Evolutionary conservation across 2,888 invertebrate species (phyloP), one percentile per base, ranked within the genome.

Genomic region (Melanophora roralis): DNA sequence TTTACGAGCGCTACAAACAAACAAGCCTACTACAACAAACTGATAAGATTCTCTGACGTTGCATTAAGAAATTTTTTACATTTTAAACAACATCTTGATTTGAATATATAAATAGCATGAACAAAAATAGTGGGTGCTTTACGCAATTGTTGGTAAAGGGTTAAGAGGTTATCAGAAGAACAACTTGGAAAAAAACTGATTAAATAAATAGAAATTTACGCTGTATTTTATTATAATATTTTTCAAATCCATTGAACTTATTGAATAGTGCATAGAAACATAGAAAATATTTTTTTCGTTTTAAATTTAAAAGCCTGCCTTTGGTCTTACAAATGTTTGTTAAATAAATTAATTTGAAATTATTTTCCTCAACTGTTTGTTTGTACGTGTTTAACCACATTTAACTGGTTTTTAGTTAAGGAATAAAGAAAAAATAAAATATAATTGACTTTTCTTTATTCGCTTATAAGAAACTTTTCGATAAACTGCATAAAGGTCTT

Each of bases 371-470:
- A n/a, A 3, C 11, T 5, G 21, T 43, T 27, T 27, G 27, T 27
- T 27, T 27, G 4, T 57, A 23, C 19, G 9, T 45, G 60, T 55
- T 47, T 32, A 43, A 55, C 36, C 71, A 67, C 34, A 16, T 55
- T 71, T 57, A 68, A 57, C 76, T 76, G 80, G 80, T 80, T 76
- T 62, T 21, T 43, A 23, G 27, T 8, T 47, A 14, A 7, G 34
- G 8, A 12, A 40, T 34, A 36, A 3, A 21, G 11, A 40, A 64
- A 38, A 32, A 27, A 45, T 38, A 60, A 34, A 57, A 60, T 57
- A 68, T 69, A 74, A 78, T 67, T 72, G 67, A 72, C 32, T 76
- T 80, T 72, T 80, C 71, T 80, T 80, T 76, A 73, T 72, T 68
- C 64, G 14, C 40, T 45, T 57, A 16, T 2, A 55, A 14, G n/a